phyloP scores from a whole-genome alignment of 1,140 invertebrate genomes.

The Brachionus rubens region DNA sequence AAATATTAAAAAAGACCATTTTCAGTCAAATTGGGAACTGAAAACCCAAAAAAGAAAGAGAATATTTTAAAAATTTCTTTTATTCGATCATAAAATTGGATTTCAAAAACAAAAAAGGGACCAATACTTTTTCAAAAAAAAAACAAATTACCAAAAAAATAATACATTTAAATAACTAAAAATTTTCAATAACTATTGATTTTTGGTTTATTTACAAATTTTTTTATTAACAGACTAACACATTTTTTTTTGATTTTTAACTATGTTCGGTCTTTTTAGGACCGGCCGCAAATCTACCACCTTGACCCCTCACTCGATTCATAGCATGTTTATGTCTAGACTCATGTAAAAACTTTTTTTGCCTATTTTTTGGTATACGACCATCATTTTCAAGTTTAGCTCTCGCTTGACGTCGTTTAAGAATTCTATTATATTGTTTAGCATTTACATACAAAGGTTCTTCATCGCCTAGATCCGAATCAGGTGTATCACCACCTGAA shows the following conservation, averaged over 20 bases:
- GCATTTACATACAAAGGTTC: constrained; percentile 94
- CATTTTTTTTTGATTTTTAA: neutral
- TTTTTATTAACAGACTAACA: no score
- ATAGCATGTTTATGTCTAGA: constrained; percentile 94
- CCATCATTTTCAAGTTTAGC: constrained; percentile 64
- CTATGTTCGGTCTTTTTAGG: constrained; percentile 10
- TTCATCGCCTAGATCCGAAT: constrained; percentile 10
- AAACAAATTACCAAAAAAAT: no score
- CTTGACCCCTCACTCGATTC: constrained; percentile 92
- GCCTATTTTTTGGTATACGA: constrained; percentile 88
- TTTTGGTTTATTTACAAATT: no score
- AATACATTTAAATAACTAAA: no score
- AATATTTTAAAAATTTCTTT: no score
- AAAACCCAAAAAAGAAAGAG: no score
- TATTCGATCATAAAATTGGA: no score
- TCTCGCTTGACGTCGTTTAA: constrained; percentile 58
- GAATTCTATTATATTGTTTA: constrained; percentile 70
- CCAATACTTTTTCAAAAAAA: no score
- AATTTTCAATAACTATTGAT: no score
- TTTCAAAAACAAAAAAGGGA: no score
- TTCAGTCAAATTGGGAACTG: no score
- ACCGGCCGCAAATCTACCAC: constrained; percentile 73
- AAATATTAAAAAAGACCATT: no score
- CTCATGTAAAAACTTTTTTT: constrained; percentile 95
- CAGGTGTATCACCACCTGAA: constrained; percentile 5